Evolutionary conservation across 1,140 invertebrate genomes (phyloP).

Genomic region (Brachionus angularis): DNA sequence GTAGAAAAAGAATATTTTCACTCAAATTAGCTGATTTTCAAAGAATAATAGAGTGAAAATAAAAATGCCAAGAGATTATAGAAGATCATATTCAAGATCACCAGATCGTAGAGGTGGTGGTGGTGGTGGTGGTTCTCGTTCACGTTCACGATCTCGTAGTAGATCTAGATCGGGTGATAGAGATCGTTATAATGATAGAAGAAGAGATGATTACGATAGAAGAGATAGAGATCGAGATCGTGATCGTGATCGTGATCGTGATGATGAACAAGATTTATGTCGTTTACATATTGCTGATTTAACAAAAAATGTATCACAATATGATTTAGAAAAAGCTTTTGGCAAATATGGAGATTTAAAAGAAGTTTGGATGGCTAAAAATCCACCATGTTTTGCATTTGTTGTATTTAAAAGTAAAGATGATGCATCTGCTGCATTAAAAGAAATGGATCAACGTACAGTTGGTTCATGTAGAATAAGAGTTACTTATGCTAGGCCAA

Average conservation of each 20-base stretch:
- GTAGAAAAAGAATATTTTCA: no score
- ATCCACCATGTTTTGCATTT: constrained; percentile 58
- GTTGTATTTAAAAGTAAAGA: constrained; percentile 53
- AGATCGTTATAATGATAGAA: background rate
- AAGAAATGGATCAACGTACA: constrained; percentile 52
- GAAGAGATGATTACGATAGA: background rate
- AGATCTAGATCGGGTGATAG: background rate
- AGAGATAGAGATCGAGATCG: background rate
- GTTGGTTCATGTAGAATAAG: constrained; percentile 47
- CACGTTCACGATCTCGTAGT: background rate
- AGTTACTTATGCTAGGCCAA: constrained; percentile 53
- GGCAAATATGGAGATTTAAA: constrained; percentile 54
- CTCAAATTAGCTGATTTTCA: no score
- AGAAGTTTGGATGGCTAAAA: constrained; percentile 56
- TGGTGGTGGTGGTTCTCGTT: background rate
- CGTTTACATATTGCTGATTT: constrained; percentile 54
- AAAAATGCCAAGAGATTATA: constrained; percentile 29
- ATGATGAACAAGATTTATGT: constrained; percentile 45
- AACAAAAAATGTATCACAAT: constrained; percentile 45
- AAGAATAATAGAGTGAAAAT: no score
- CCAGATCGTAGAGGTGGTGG: background rate
- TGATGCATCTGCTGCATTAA: constrained; percentile 53
- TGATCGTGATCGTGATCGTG: background rate
- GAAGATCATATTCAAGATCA: constrained; percentile 1
- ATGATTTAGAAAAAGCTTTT: constrained; percentile 52